Percentiles rank a stretch among this genome's conserved stretches.
phyloP scores from a whole-genome alignment of 64 coral and sea anemone genomes.

The Actinia equina region DNA sequence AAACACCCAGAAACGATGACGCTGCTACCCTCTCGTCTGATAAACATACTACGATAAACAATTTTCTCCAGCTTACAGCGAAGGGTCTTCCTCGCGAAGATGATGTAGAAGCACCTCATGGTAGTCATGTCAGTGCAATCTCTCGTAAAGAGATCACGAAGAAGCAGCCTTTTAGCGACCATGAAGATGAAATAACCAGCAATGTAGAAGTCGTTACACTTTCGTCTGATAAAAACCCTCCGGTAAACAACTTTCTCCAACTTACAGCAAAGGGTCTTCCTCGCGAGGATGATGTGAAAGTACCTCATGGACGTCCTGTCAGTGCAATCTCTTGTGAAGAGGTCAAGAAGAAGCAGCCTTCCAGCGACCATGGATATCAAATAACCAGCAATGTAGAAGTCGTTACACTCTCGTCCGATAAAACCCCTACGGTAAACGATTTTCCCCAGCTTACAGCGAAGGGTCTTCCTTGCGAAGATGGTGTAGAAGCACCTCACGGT shows the following conservation, averaged over 20 bases:
- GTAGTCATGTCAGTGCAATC: neutral
- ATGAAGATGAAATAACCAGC: constrained; percentile 17
- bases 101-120: constrained; percentile 18
- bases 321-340: neutral
- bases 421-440: neutral
- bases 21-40: neutral
- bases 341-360: neutral
- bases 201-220: neutral
- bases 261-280: too few relatives aligned
- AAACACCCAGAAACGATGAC: neutral
- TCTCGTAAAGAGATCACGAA: neutral
- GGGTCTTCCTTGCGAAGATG: constrained; percentile 33
- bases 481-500: constrained; percentile 7
- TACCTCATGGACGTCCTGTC: neutral
- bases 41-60: neutral
- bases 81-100: constrained; percentile 37
- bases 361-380: neutral
- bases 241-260: neutral
- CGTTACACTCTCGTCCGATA: neutral
- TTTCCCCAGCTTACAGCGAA: neutral
- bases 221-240: constrained; percentile 4
- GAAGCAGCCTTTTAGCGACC: constrained; percentile 26
- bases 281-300: too few relatives aligned
- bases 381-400: neutral
- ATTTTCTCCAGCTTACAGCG: neutral